Percentiles rank a stretch among this genome's conserved stretches.
Conservation (phyloP, 2,888 invertebrate species). For the Rhogogaster chlorosoma region DNA sequence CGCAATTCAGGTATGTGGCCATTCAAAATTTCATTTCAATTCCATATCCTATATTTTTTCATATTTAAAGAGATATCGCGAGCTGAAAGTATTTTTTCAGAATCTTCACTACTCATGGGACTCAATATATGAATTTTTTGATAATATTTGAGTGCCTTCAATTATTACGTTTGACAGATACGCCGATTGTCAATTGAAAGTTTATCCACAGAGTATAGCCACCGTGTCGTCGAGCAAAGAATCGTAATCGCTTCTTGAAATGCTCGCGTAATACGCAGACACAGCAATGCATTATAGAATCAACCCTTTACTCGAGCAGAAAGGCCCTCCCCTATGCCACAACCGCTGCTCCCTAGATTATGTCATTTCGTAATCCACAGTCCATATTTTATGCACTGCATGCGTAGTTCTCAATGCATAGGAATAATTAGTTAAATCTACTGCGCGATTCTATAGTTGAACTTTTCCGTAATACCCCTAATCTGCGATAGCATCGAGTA, state of each 20-base stretch:
- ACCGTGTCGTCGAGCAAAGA: neutral
- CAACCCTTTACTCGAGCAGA: neutral
- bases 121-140: neutral
- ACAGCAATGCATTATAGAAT: neutral
- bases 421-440: neutral
- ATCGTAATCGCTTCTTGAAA: neutral
- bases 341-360: neutral
- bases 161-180: too few species aligned
- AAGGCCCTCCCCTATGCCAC: neutral
- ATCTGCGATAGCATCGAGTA: neutral
- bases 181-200: too few species aligned
- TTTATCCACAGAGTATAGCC: too few species aligned
- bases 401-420: neutral
- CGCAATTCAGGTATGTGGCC: neutral
- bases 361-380: neutral
- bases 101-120: neutral
- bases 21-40: too few species aligned
- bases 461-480: neutral
- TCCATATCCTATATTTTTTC: too few species aligned
- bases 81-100: too few species aligned
- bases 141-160: neutral
- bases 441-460: neutral
- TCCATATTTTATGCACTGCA: neutral
- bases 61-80: too few species aligned
- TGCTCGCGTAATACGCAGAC: neutral